Evolutionary conservation across 2,888 invertebrate species (phyloP), one percentile per base, ranked within the genome.

Genomic region (Pristionchus exspectatus): DNA sequence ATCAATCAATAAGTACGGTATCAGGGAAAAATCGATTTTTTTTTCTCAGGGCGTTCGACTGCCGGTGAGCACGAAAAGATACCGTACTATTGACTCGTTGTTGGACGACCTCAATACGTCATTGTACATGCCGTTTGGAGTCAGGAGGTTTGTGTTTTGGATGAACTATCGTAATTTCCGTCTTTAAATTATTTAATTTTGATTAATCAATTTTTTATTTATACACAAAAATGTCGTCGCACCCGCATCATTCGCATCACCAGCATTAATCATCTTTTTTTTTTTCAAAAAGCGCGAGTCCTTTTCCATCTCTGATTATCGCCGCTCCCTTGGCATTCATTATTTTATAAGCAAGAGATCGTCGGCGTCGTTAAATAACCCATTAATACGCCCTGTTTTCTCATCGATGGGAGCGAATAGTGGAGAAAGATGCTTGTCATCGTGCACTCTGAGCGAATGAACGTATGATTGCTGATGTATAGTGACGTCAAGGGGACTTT

Each of bases 61-160:
- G 50, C 95, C 95, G 14, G 91, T 95, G n/a, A 94, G 95, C 69
- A 93, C 93, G 85, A 92, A 92, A 44, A 93, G 94, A 12, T 95
- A 95, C 91, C 93, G 94, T 84, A 95, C 91, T 27, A 93, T 95
- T 90, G 93, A 94, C 87, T 92, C 93, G 63, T 88, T 95, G 77
- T 90, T 95, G 91, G 95, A 95, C 89, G 94, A 94, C 21, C 91
- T 95, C 88, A 95, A 94, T 90, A 90, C 90, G 24, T 44, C 89
- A 9, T 66, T 89, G 66, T 89, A 90, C 89, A 90, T 94, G 92
- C 91, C 94, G 9, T 95, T 92, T 90, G 94, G 94, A 24, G 94
- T 94, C 24, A 91, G 94, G 9, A 90, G 93, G 54, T 90, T 7
- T 18, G 50, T 63, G 0, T n/a, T 63, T 30, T 21, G 50, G n/a